Percentiles rank a stretch among this genome's conserved stretches.
phyloP scores from a whole-genome alignment of 1,140 invertebrate species.

The Rhizoglyphus robini region DNA sequence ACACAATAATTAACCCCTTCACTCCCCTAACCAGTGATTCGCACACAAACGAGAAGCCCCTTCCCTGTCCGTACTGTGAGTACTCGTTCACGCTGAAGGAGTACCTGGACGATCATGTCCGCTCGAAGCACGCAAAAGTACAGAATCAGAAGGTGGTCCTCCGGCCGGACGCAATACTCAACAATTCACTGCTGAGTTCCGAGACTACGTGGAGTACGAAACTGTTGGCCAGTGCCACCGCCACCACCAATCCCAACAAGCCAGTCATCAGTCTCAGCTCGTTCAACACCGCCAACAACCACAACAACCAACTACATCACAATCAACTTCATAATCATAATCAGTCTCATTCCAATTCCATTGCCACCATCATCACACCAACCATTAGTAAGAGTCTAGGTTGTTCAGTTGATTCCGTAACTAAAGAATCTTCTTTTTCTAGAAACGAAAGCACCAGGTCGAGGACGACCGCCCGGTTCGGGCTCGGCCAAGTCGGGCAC shows the following conservation, averaged over 20 bases:
- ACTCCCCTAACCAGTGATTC: slow-evolving; percentile 18
- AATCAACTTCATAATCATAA: neutral
- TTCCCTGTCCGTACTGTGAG: slow-evolving; percentile 47
- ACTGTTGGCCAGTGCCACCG: neutral
- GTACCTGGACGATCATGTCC: slow-evolving; percentile 31
- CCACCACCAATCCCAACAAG: too few species aligned
- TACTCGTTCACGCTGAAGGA: slow-evolving; percentile 48
- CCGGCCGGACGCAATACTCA: neutral
- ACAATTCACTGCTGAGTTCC: neutral
- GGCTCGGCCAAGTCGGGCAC: neutral
- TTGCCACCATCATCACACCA: neutral
- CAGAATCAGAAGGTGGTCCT: neutral
- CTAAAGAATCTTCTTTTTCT: too few species aligned
- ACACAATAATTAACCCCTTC: neutral
- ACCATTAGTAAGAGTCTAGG: neutral
- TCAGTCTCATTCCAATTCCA: neutral
- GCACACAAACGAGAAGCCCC: slow-evolving; percentile 38
- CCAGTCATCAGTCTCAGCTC: too few species aligned
- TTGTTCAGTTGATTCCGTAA: too few species aligned
- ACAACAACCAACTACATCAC: slow-evolving; percentile 1
- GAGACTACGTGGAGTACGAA: neutral
- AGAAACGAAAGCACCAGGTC: neutral
- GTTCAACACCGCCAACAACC: neutral
- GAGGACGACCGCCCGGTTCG: neutral
- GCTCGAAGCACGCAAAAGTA: slow-evolving; percentile 25